These are phyloP conservation scores for Hyperoplus lanceolatus DNA, from an alignment of 2,797 vertebrate species.

Conservation along the genomic window DNA sequence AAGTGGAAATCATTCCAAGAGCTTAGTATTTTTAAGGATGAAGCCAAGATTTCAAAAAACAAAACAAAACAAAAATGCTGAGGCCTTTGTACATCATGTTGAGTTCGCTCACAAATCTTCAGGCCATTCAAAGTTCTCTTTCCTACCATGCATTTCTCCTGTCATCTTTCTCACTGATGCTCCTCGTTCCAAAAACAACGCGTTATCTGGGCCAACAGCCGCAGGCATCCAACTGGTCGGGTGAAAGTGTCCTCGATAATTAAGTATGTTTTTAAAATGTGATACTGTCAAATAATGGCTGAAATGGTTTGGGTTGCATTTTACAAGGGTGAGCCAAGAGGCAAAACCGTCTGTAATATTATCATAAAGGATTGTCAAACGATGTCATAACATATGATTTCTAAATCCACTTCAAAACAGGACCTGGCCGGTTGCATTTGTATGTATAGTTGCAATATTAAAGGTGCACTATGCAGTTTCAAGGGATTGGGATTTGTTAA, in stretches of 20 bases:
- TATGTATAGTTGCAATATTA: neutral
- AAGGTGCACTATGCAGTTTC: neutral
- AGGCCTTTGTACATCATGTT: neutral
- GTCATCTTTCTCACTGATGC: slow-evolving; percentile 9
- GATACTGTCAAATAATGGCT: neutral
- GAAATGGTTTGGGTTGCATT: neutral
- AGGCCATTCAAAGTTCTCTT: slow-evolving; percentile 26
- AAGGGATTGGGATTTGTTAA: too few species aligned
- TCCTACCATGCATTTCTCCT: neutral
- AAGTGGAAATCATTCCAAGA: slow-evolving; percentile 61
- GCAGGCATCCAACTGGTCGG: neutral
- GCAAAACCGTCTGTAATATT: neutral
- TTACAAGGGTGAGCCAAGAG: neutral
- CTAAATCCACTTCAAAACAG: neutral
- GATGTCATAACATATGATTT: neutral
- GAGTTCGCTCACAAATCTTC: neutral
- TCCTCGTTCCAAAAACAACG: neutral
- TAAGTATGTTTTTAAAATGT: neutral
- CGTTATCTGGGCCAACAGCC: slow-evolving; percentile 12
- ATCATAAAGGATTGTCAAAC: neutral
- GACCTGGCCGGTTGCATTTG: neutral
- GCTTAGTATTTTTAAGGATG: slow-evolving; percentile 18
- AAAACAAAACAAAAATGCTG: neutral
- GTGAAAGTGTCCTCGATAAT: slow-evolving; percentile 2
- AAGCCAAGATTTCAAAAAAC: neutral